Conservation (phyloP, 2,888 invertebrate genomes). For the Napeogenes inachia region DNA sequence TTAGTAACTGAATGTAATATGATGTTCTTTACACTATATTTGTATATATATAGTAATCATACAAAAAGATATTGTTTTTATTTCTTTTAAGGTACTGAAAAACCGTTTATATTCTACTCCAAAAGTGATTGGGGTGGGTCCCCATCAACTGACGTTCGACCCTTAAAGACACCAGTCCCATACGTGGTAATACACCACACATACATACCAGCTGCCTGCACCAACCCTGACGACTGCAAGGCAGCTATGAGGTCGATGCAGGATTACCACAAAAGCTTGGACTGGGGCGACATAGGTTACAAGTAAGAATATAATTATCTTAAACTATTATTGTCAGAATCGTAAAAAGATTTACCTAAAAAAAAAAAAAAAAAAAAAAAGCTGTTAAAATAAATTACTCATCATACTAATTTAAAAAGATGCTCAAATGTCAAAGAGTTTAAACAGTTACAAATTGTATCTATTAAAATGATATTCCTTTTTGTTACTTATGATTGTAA, state of each 20-base stretch:
- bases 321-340: no score
- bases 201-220: conserved; percentile 79
- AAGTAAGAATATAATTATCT: conserved; percentile 50
- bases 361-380: no score
- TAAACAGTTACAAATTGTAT: no score
- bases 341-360: background rate
- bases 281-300: conserved; percentile 84
- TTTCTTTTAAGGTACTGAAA: conserved; percentile 27
- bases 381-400: no score
- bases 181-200: conserved; percentile 86
- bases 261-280: conserved; percentile 76
- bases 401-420: no score
- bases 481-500: no score
- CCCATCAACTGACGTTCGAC: conserved; percentile 58
- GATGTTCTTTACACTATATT: background rate
- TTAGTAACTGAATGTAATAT: no score
- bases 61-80: background rate
- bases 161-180: conserved; percentile 77
- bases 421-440: no score
- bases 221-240: conserved; percentile 69
- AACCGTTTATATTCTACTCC: conserved; percentile 42
- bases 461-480: no score
- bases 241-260: conserved; percentile 82
- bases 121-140: conserved; percentile 79
- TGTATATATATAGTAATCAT: background rate